These are phyloP conservation scores for Cantharis lateralis DNA, from an alignment of 2,888 invertebrate species.

Conservation along the genomic window DNA sequence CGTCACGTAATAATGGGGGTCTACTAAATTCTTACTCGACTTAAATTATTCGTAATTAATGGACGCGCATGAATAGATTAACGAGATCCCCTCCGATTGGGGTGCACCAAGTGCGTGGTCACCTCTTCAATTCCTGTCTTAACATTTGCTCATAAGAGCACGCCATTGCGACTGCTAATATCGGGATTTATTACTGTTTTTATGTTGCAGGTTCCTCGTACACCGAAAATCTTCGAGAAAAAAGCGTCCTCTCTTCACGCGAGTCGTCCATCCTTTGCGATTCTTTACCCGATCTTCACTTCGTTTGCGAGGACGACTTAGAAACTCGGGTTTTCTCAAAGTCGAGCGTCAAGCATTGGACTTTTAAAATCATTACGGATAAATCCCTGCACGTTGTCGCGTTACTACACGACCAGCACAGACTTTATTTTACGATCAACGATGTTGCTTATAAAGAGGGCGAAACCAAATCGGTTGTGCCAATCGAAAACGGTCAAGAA, in stretches of 20 bases:
- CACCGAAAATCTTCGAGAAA: slow-evolving; percentile 69
- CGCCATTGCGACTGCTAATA: background rate
- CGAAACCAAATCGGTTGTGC: slow-evolving; percentile 37
- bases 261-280: background rate
- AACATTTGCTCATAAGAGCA: too few species aligned
- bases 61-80: too few species aligned
- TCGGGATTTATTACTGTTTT: background rate
- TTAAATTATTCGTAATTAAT: too few species aligned
- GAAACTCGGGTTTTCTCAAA: slow-evolving; percentile 67
- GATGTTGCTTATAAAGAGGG: slow-evolving; percentile 49
- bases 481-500: slow-evolving; percentile 52
- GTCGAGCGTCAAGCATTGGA: slow-evolving; percentile 65
- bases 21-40: too few species aligned
- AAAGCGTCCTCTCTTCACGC: slow-evolving; percentile 62
- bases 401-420: slow-evolving; percentile 70
- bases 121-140: too few species aligned
- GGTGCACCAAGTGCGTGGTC: too few species aligned
- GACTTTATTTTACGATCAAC: slow-evolving; percentile 68
- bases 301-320: slow-evolving; percentile 60
- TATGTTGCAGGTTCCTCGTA: slow-evolving; percentile 51
- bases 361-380: slow-evolving; percentile 61
- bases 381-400: slow-evolving; percentile 65
- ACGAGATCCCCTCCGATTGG: too few species aligned
- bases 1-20: too few species aligned
- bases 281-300: background rate